phyloP scores from a whole-genome alignment of 2,797 vertebrate species.

The Miichthys miiuy region DNA sequence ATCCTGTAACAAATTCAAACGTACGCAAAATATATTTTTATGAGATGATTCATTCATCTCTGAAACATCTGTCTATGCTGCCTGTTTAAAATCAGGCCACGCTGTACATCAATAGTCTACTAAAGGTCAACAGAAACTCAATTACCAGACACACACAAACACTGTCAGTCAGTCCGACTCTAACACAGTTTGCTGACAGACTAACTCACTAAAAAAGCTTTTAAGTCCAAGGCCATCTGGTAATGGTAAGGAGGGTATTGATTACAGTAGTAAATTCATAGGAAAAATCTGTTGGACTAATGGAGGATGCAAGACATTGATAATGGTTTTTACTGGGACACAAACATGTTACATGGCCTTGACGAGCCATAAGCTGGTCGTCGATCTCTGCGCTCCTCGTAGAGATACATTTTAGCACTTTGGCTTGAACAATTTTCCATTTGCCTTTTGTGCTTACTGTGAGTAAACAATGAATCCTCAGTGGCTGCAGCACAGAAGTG shows the following conservation, averaged over 20 bases:
- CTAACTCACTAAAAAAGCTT: conserved; percentile 71
- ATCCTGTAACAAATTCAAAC: conserved; percentile 83
- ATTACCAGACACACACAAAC: conserved; percentile 47
- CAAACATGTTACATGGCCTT: conserved; percentile 45
- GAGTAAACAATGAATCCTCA: conserved; percentile 14
- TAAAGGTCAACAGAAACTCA: conserved; percentile 64
- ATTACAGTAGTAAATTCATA: conserved; percentile 66
- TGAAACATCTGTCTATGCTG: not conserved
- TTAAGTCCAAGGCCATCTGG: conserved; percentile 73
- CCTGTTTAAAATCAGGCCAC: conserved; percentile 36
- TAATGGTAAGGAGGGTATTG: conserved; percentile 66
- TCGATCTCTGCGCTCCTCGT: conserved; percentile 40
- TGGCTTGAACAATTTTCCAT: not conserved
- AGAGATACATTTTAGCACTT: conserved; percentile 33
- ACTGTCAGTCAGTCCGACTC: conserved; percentile 16
- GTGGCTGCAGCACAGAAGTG: conserved; percentile 2
- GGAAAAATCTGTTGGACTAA: conserved; percentile 72
- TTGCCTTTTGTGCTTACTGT: conserved; percentile 2
- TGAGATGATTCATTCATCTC: not conserved
- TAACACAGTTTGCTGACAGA: conserved; percentile 57
- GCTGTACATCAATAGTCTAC: conserved; percentile 45
- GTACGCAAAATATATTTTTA: not conserved
- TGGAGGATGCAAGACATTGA: conserved; percentile 67
- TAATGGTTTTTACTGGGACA: conserved; percentile 70
- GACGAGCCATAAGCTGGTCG: conserved; percentile 43